phyloP scores from a whole-genome alignment of 2,797 vertebrate species.

The Oryzias sinensis region DNA sequence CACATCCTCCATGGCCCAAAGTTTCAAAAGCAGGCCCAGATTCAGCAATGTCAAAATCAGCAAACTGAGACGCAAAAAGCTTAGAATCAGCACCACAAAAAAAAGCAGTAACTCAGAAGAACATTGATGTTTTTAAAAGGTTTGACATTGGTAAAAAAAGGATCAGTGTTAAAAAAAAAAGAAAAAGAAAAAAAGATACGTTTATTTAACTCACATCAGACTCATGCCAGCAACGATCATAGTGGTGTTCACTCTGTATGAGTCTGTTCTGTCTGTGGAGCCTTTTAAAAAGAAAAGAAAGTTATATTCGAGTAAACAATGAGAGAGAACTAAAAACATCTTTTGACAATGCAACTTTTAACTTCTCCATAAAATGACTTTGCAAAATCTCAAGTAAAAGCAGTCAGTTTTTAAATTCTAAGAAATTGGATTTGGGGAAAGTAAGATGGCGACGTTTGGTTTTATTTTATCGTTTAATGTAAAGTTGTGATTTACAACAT shows the following conservation, averaged over 20 bases:
- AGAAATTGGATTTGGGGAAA: too few relatives aligned
- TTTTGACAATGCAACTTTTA: neutral
- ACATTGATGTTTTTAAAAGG: neutral
- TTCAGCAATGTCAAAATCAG: slow-evolving; percentile 88
- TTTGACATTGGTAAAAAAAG: neutral
- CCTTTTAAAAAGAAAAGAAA: slow-evolving; percentile 53
- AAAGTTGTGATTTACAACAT: too few relatives aligned
- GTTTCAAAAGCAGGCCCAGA: slow-evolving; percentile 89
- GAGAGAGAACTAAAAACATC: neutral
- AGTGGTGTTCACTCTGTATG: slow-evolving; percentile 58
- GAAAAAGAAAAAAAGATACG: neutral
- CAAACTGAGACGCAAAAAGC: slow-evolving; percentile 74
- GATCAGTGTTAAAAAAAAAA: neutral
- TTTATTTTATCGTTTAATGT: too few relatives aligned
- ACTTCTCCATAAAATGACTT: neutral
- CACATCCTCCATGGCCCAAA: slow-evolving; percentile 94
- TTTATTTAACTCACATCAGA: slow-evolving; percentile 73
- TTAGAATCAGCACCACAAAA: neutral
- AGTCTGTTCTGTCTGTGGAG: slow-evolving; percentile 50
- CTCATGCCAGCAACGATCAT: slow-evolving; percentile 75
- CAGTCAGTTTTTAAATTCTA: neutral
- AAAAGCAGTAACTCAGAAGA: neutral
- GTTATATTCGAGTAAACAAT: neutral
- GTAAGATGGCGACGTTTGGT: neutral
- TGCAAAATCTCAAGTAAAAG: neutral